Conservation (phyloP, 2,113 vertebrate genomes). For the Hyperopisus bebe region DNA sequence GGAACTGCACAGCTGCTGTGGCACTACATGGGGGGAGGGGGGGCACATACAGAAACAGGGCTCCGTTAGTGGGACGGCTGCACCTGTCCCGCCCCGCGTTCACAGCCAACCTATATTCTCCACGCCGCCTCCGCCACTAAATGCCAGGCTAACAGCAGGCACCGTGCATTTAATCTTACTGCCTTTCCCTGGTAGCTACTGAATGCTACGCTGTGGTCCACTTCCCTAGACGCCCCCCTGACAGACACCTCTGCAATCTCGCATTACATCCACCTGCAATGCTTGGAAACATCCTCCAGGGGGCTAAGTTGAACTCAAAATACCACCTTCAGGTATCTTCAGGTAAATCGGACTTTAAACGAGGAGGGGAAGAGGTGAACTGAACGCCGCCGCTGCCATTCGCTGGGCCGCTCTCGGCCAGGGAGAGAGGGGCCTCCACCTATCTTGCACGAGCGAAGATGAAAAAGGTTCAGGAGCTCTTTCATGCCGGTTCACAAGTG, state of each 20-base stretch:
- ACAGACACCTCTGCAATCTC: neutral
- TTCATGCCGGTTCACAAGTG: conserved; percentile 20
- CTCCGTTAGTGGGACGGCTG: conserved; percentile 34
- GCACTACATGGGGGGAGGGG: conserved; percentile 65
- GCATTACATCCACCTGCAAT: neutral
- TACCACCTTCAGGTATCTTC: neutral
- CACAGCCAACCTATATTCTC: neutral
- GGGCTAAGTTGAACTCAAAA: neutral
- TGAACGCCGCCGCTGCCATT: neutral
- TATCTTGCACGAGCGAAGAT: neutral
- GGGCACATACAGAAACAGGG: conserved; percentile 62
- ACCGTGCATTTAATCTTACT: conserved; percentile 18
- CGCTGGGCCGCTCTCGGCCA: neutral
- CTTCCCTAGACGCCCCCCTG: neutral
- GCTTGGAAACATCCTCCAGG: neutral
- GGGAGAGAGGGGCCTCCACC: neutral
- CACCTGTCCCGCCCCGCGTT: neutral
- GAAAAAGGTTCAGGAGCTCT: conserved; percentile 8
- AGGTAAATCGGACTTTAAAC: neutral
- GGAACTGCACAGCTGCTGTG: conserved; percentile 72
- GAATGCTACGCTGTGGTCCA: neutral
- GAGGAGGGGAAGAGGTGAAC: neutral
- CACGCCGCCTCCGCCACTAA: neutral
- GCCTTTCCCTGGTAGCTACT: conserved; percentile 29
- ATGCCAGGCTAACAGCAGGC: neutral